These are phyloP conservation scores for Reinhardtius hippoglossoides DNA, from an alignment of 2,113 vertebrate genomes.

Conservation along the genomic window DNA sequence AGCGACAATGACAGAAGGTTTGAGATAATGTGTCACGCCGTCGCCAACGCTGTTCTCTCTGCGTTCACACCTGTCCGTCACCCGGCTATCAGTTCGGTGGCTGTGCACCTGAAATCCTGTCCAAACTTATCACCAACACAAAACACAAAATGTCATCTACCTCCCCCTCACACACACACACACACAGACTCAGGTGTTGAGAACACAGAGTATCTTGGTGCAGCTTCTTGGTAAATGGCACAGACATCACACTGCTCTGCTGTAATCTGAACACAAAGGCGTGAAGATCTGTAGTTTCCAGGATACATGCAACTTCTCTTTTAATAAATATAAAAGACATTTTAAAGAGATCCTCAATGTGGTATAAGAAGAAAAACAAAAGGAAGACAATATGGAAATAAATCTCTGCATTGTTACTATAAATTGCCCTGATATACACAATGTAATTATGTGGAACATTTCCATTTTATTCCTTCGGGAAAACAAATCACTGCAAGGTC, in stretches of 20 bases:
- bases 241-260: neutral
- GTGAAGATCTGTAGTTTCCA: neutral
- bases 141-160: conserved; percentile 11
- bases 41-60: conserved; percentile 13
- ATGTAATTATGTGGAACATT: neutral
- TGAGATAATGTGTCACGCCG: conserved; percentile 23
- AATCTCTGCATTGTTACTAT: neutral
- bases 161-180: conserved; percentile 3
- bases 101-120: conserved; percentile 26
- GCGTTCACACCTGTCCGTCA: conserved; percentile 42
- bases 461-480: neutral
- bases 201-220: too few relatives aligned
- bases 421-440: too few relatives aligned
- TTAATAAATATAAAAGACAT: too few relatives aligned
- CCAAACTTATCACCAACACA: conserved; percentile 16
- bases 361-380: too few relatives aligned
- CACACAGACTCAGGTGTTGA: neutral
- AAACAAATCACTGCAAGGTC: neutral
- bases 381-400: too few relatives aligned
- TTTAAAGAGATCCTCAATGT: neutral
- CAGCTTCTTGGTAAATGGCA: neutral
- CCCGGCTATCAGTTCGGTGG: conserved; percentile 8
- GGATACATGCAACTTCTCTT: neutral
- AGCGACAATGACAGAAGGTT: conserved; percentile 19
- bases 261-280: neutral